Percentiles rank a stretch among this genome's conserved stretches.
phyloP scores from a whole-genome alignment of 2,113 vertebrate species.

The Chlorodrepanis virens region DNA sequence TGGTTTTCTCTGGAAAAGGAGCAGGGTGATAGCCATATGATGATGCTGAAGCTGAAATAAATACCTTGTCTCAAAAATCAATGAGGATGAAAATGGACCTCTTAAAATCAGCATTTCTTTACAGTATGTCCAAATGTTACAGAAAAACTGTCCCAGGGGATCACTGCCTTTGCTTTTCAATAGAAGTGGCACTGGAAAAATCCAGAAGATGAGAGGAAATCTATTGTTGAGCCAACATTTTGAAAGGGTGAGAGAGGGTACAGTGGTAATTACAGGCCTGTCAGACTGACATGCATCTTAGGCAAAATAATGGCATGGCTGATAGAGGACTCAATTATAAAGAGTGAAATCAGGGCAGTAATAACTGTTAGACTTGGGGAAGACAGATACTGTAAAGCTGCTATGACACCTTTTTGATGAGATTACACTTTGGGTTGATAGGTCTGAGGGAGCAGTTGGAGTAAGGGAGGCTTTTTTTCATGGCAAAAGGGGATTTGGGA shows the following conservation, averaged over 20 bases:
- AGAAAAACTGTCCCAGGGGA: background rate
- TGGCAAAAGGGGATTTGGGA: background rate
- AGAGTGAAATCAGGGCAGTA: constrained; percentile 13
- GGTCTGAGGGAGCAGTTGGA: background rate
- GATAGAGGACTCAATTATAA: background rate
- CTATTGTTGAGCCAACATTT: background rate
- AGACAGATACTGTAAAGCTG: background rate
- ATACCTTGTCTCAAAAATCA: background rate
- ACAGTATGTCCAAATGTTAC: background rate
- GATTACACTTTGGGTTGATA: background rate
- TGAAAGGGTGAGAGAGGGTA: constrained; percentile 13
- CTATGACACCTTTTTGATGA: background rate
- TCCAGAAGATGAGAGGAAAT: background rate
- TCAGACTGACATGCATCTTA: constrained; percentile 16
- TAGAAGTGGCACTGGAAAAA: background rate
- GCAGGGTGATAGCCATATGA: background rate
- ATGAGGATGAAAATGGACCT: background rate
- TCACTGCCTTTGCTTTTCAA: background rate
- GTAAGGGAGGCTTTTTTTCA: background rate
- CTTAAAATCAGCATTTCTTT: background rate
- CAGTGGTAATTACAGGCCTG: background rate
- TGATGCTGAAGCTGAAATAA: background rate
- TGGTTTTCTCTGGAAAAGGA: background rate
- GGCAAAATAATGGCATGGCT: constrained; percentile 27
- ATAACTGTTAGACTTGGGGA: background rate